Evolutionary conservation across 1,140 invertebrate species (phyloP).

Genomic region (Calycopis cecrops): DNA sequence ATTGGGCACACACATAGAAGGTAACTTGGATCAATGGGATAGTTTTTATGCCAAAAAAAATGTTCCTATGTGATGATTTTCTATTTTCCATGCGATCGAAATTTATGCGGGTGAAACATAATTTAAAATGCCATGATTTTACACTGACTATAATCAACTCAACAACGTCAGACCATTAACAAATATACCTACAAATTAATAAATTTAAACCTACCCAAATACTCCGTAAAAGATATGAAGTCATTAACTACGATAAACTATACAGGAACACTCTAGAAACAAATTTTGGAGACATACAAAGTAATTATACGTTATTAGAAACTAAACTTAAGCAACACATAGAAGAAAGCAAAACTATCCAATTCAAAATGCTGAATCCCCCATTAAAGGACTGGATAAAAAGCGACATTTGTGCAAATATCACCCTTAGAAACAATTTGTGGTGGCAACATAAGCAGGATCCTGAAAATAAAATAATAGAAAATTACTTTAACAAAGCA

Average conservation of each 20-base stretch:
- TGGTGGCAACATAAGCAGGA: too few relatives aligned
- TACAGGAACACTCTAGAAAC: background rate
- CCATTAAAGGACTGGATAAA: too few relatives aligned
- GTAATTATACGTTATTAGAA: background rate
- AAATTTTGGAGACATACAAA: background rate
- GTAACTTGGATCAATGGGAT: too few relatives aligned
- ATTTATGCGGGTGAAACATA: too few relatives aligned
- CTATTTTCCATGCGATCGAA: too few relatives aligned
- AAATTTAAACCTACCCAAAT: constrained; percentile 6
- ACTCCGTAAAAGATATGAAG: constrained; percentile 11
- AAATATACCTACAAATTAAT: constrained; percentile 19
- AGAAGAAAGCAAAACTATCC: background rate
- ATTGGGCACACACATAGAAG: too few relatives aligned
- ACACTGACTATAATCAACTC: background rate
- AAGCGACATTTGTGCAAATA: too few relatives aligned
- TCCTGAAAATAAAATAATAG: too few relatives aligned
- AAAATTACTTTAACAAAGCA: too few relatives aligned
- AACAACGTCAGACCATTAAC: constrained; percentile 11
- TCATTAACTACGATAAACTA: constrained; percentile 15
- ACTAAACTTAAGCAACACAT: background rate
- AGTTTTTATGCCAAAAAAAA: too few relatives aligned
- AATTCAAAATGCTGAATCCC: constrained; percentile 6
- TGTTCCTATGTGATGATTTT: too few relatives aligned
- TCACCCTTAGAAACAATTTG: too few relatives aligned
- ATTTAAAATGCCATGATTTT: constrained; percentile 15